Evolutionary conservation across 2,797 vertebrate genomes (phyloP), one percentile per base, ranked within the genome.

Genomic region (Alosa sapidissima): DNA sequence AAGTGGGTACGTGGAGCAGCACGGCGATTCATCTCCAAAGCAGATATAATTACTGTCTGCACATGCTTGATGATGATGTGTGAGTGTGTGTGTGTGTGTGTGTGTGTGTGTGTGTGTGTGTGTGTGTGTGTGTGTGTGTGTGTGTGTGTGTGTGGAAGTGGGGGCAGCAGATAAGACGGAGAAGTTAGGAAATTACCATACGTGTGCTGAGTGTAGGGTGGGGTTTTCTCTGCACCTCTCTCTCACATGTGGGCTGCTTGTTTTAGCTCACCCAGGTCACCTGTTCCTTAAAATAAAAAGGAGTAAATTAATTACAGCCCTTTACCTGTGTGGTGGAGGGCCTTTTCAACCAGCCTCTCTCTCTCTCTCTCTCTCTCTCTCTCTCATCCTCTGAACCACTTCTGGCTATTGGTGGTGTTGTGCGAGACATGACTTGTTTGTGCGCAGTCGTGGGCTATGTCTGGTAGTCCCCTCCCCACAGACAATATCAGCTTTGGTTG

Each of bases 241-340:
- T 92, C 91, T 95, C 93, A 93, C 93, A 95, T 94, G 95, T 91
- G 93, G 95, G 95, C 96, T 95, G 33, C 90, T 72, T 33, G 65
- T 72, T 36, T 72, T 9, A 47, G 6, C 41, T 85, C 87, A 94
- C 90, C 94, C 91, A 92, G 90, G 92, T 96, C 93, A 94, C 94
- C 93, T 93, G 92, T 33, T 91, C 91, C 93, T 91, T 92, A 93
- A 94, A 94, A 95, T 94, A 93, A 91, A 94, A 92, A 94, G 93
- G 93, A 94, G 93, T 92, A 93, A 94, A 96, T 96, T 95, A 96
- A 96, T 96, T 97, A 96, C 41, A 78, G 41, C 41, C 72, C 41
- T 78, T 62, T 95, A 94, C 91, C 92, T 92, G 89, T 94, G 94
- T 87, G 95, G 92, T 94, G 60, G 7, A 65, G 55, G 55, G 16